phyloP scores from a whole-genome alignment of 2,888 invertebrate species.

The Geophilus truncorum region DNA sequence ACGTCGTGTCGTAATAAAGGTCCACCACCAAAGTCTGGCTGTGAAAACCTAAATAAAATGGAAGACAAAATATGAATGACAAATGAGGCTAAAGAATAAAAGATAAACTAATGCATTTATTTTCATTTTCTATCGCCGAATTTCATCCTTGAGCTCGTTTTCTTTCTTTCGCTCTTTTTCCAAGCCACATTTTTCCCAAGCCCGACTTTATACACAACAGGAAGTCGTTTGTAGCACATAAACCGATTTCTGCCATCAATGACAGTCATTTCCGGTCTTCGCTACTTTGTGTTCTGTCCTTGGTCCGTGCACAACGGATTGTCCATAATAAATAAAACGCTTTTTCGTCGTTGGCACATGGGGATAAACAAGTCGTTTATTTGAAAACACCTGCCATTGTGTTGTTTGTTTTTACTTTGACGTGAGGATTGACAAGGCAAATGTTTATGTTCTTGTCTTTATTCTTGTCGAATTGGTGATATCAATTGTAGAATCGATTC shows the following conservation, averaged over 20 bases:
- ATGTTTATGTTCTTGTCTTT: not conserved
- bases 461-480: not conserved
- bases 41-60: not conserved
- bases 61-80: not conserved
- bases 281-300: constrained; percentile 20
- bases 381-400: not conserved
- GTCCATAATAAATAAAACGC: not conserved
- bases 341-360: not conserved
- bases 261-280: constrained; percentile 18
- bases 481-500: not conserved
- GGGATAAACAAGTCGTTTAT: not conserved
- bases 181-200: not conserved
- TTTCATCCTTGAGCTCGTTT: not conserved
- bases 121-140: not conserved
- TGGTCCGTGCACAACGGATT: not conserved
- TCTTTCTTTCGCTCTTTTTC: not conserved
- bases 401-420: not conserved
- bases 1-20: not conserved
- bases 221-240: constrained; percentile 22
- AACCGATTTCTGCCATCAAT: constrained; percentile 15
- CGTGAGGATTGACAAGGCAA: not conserved
- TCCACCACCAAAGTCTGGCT: not conserved
- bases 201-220: not conserved
- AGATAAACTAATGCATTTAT: not conserved
- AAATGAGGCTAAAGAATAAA: not conserved